Percentiles rank a stretch among this genome's conserved stretches.
Evolutionary conservation across 2,797 vertebrate genomes (phyloP).

Genomic region (Sternotherus odoratus): DNA sequence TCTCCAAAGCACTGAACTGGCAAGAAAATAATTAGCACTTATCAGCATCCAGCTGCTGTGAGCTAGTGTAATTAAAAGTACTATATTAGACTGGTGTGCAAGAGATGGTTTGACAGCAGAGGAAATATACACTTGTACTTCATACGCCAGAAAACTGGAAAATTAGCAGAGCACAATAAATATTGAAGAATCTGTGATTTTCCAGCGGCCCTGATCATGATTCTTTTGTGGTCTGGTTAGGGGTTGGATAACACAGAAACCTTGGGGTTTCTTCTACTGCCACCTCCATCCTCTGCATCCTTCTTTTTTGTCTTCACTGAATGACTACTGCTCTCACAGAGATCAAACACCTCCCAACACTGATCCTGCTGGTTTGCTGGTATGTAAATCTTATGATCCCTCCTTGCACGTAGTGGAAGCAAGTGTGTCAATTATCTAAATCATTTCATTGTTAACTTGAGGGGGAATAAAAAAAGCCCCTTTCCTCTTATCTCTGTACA

Average conservation of each 20-base stretch:
- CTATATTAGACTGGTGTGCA: constrained; percentile 50
- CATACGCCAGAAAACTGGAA: constrained; percentile 71
- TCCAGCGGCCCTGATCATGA: constrained; percentile 81
- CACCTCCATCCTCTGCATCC: constrained; percentile 83
- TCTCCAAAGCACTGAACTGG: constrained; percentile 69
- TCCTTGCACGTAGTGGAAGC: constrained; percentile 79
- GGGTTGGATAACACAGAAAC: constrained; percentile 83
- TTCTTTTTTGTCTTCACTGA: constrained; percentile 85
- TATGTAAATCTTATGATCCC: constrained; percentile 79
- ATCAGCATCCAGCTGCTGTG: constrained; percentile 47
- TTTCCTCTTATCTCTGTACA: constrained; percentile 61
- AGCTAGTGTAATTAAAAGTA: constrained; percentile 58
- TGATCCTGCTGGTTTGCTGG: constrained; percentile 82
- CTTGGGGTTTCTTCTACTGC: constrained; percentile 82
- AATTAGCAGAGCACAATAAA: constrained; percentile 66
- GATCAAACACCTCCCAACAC: constrained; percentile 82
- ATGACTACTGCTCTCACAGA: constrained; percentile 80
- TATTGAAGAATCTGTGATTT: constrained; percentile 77
- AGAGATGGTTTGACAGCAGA: constrained; percentile 50
- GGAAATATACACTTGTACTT: constrained; percentile 34
- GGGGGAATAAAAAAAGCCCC: constrained; percentile 38
- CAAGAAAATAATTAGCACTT: constrained; percentile 68
- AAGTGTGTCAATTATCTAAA: constrained; percentile 58
- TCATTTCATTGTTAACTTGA: constrained; percentile 60
- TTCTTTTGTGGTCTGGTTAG: constrained; percentile 84